A percentile compares a stretch with the other conserved stretches of the same genome.
Evolutionary conservation across 1,140 invertebrate genomes (phyloP).

Genomic region (Sinonovacula constricta): DNA sequence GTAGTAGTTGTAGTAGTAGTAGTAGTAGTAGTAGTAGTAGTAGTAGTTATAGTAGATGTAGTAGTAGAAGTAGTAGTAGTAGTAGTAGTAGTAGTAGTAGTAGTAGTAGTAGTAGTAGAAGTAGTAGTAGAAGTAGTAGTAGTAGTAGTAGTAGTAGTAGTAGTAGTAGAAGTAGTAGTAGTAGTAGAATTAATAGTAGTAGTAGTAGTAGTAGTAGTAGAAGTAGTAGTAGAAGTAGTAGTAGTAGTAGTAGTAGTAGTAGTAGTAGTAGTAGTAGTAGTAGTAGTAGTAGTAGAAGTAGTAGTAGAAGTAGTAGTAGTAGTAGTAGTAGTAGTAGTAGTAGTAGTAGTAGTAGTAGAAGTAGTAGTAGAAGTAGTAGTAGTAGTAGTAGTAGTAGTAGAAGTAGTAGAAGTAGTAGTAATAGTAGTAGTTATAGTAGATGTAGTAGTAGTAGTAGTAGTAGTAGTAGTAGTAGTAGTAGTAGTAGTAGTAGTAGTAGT

Average conservation of each 20-base stretch:
- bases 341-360: conserved; percentile 39
- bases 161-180: conserved; percentile 2
- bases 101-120: conserved; percentile 39
- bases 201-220: background rate
- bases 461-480: conserved; percentile 42
- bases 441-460: conserved; percentile 30
- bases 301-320: conserved; percentile 21
- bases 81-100: conserved; percentile 46
- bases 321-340: conserved; percentile 46
- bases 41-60: too few relatives aligned
- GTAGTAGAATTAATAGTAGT: too few relatives aligned
- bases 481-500: conserved; percentile 32
- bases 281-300: conserved; percentile 5
- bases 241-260: conserved; percentile 5
- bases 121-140: conserved; percentile 35
- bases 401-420: conserved; percentile 31
- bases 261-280: conserved; percentile 18
- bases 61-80: conserved; percentile 21
- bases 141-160: conserved; percentile 8
- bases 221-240: conserved; percentile 1
- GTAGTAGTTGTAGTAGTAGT: conserved; percentile 14
- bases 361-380: conserved; percentile 35
- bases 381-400: conserved; percentile 33
- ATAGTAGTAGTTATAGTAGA: too few relatives aligned
- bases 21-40: conserved; percentile 5